phyloP scores from a whole-genome alignment of 2,113 vertebrate species.

The Pluvianellus socialis region DNA sequence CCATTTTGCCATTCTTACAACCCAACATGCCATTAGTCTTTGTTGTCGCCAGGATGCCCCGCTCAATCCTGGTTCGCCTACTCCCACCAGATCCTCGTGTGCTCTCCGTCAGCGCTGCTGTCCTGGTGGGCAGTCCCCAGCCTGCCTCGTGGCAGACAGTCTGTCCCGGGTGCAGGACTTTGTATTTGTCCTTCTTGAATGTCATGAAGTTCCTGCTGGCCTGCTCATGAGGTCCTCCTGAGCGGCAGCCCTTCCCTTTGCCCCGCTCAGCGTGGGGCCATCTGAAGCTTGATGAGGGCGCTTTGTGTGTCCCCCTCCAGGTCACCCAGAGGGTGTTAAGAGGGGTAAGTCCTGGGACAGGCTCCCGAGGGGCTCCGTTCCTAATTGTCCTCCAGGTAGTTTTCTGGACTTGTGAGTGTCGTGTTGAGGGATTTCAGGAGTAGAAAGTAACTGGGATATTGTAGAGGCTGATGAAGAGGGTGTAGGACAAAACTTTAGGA shows the following conservation, averaged over 20 bases:
- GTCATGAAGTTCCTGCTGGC: neutral
- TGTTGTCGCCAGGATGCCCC: neutral
- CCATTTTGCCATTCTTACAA: neutral
- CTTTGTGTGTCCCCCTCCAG: neutral
- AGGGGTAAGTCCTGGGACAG: neutral
- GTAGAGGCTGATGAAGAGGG: neutral
- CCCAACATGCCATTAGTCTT: neutral
- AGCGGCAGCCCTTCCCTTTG: neutral
- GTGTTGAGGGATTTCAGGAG: neutral
- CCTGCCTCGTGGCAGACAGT: accelerated
- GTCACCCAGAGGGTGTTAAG: neutral
- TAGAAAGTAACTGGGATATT: neutral
- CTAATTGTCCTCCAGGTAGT: neutral
- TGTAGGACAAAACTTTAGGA: neutral
- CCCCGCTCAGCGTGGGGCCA: neutral
- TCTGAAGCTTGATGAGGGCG: too few relatives aligned
- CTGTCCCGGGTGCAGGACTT: neutral
- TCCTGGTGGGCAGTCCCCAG: neutral
- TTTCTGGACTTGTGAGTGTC: neutral
- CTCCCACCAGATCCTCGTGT: neutral
- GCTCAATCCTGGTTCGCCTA: neutral
- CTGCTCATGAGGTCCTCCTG: neutral
- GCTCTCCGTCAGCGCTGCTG: neutral
- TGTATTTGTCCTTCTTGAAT: neutral
- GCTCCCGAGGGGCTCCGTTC: accelerated